Conservation (phyloP, 1,140 invertebrate genomes). For the Trichonephila clavata region DNA sequence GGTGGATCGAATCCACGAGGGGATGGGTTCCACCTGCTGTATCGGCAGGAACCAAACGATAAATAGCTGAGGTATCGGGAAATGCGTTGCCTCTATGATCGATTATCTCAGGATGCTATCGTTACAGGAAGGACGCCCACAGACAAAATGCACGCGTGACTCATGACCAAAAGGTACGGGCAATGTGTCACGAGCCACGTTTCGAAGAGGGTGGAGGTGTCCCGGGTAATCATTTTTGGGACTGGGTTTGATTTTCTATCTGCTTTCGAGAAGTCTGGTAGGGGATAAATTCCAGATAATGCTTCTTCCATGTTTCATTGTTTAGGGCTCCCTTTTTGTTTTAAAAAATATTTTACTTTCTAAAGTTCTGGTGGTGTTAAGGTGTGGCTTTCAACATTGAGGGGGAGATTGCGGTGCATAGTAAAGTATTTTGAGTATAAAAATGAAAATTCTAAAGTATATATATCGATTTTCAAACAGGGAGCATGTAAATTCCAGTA, state of each 20-base stretch:
- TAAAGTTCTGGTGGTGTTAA: no score
- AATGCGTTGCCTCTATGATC: constrained; percentile 43
- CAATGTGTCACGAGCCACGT: not conserved
- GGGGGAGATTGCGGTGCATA: no score
- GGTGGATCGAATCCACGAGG: constrained; percentile 11
- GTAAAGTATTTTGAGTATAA: no score
- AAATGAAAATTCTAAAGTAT: no score
- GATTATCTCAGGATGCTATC: constrained; percentile 53
- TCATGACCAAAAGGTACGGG: not conserved
- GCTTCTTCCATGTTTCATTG: no score
- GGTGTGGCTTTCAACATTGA: no score
- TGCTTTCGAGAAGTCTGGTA: no score
- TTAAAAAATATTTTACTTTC: no score
- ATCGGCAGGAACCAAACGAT: constrained; percentile 50
- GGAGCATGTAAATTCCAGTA: no score
- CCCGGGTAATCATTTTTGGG: not conserved
- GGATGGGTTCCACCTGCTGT: constrained; percentile 62
- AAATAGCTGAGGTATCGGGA: constrained; percentile 62
- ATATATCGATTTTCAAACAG: no score
- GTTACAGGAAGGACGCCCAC: not conserved
- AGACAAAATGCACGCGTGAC: not conserved
- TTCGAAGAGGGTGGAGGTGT: not conserved
- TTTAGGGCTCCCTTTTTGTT: no score
- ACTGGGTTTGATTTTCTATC: not conserved
- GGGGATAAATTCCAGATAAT: no score